Percentiles rank a stretch among this genome's conserved stretches.
These are phyloP conservation scores for Chorisops tibialis DNA, from an alignment of 2,888 invertebrate genomes.

Conservation along the genomic window DNA sequence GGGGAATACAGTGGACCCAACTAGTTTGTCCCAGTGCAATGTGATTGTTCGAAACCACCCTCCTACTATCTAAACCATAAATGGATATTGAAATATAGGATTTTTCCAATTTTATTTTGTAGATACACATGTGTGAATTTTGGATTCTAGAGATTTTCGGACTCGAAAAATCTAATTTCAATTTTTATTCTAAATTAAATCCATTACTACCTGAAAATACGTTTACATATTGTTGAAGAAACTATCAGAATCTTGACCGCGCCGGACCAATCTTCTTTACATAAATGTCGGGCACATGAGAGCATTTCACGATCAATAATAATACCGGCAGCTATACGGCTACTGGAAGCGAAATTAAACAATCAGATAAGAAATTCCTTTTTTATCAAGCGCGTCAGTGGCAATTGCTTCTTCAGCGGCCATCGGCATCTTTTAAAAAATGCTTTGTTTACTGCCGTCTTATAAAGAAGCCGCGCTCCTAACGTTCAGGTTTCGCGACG, in stretches of 20 bases:
- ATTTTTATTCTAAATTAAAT: background rate
- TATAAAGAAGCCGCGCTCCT: constrained; percentile 12
- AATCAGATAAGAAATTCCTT: constrained; percentile 21
- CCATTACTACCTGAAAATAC: background rate
- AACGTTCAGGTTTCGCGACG: no score
- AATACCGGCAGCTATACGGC: constrained; percentile 6
- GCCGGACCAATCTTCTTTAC: background rate
- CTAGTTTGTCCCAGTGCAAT: no score
- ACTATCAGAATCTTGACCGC: background rate
- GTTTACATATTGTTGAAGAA: background rate
- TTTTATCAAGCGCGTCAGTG: constrained; percentile 22
- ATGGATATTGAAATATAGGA: no score
- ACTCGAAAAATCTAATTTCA: background rate
- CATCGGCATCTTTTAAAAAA: constrained; percentile 14
- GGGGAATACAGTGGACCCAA: no score
- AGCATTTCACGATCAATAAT: constrained; percentile 1
- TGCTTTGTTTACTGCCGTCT: constrained; percentile 14
- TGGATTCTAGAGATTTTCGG: no score
- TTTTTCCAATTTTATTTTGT: no score
- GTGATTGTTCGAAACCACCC: no score
- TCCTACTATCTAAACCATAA: no score
- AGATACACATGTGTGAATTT: no score
- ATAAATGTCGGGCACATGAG: no score
- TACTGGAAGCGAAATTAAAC: constrained; percentile 23
- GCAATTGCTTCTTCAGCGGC: constrained; percentile 24